These are phyloP conservation scores for Sebastes ruberrimus DNA, from an alignment of 2,797 vertebrate genomes.

Conservation along the genomic window DNA sequence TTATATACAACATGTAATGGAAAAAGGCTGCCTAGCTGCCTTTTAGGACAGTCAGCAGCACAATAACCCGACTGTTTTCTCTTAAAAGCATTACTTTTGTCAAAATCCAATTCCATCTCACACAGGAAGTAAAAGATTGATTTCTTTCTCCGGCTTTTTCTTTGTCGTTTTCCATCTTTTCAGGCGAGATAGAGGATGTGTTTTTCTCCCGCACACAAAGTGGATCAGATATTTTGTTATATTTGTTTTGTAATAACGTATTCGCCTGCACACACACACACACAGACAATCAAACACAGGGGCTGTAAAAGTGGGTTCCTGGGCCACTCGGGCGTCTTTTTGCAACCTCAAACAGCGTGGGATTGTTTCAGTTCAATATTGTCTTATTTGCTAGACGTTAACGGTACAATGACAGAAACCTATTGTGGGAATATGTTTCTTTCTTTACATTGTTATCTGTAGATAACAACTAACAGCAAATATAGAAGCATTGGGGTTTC, in stretches of 20 bases:
- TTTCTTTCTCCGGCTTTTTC: conserved; percentile 46
- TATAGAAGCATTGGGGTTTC: background rate
- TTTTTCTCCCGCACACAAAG: conserved; percentile 29
- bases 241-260: background rate
- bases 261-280: conserved; percentile 15
- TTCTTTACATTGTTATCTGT: background rate
- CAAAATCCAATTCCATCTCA: conserved; percentile 63
- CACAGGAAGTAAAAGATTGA: conserved; percentile 53
- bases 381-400: conserved; percentile 12
- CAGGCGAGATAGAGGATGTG: conserved; percentile 21
- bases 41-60: background rate
- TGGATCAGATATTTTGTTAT: background rate
- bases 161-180: conserved; percentile 53
- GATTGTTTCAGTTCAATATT: conserved; percentile 4
- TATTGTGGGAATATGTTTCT: background rate
- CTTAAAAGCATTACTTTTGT: conserved; percentile 38
- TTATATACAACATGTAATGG: background rate
- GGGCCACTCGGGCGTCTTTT: background rate
- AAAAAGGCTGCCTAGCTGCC: background rate
- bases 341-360: background rate
- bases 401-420: background rate
- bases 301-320: background rate
- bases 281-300: conserved; percentile 21
- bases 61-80: conserved; percentile 17
- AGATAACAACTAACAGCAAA: background rate